Evolutionary conservation across 2,797 vertebrate species (phyloP).

Genomic region (Lepus townsendii): DNA sequence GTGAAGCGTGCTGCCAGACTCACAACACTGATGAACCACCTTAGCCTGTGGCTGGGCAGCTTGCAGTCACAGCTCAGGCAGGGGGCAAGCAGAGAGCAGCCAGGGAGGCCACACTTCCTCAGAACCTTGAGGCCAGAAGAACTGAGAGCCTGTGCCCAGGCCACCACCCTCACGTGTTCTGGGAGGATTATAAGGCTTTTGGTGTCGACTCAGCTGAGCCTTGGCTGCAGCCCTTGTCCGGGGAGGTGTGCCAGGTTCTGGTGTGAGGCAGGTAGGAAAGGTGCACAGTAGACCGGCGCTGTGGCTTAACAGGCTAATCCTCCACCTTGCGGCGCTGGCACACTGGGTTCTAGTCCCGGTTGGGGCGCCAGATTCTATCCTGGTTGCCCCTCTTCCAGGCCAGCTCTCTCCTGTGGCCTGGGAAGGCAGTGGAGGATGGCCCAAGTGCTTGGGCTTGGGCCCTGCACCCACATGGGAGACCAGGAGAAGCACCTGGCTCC

Average conservation of each 20-base stretch:
- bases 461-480: too few species aligned
- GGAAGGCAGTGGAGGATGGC: too few species aligned
- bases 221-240: background rate
- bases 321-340: too few species aligned
- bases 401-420: too few species aligned
- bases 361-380: too few species aligned
- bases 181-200: background rate
- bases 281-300: background rate
- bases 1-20: rapidly evolving
- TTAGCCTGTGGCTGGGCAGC: background rate
- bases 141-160: background rate
- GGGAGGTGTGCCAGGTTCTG: background rate
- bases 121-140: background rate
- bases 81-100: background rate
- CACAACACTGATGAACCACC: background rate
- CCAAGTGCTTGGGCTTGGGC: too few species aligned
- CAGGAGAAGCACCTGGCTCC: too few species aligned
- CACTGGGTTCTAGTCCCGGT: too few species aligned
- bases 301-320: too few species aligned
- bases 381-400: too few species aligned
- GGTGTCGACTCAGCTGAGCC: background rate
- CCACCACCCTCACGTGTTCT: background rate
- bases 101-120: too few species aligned
- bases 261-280: background rate
- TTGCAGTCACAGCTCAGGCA: background rate